phyloP scores from a whole-genome alignment of 2,888 invertebrate species.

The Dryococelus australis region DNA sequence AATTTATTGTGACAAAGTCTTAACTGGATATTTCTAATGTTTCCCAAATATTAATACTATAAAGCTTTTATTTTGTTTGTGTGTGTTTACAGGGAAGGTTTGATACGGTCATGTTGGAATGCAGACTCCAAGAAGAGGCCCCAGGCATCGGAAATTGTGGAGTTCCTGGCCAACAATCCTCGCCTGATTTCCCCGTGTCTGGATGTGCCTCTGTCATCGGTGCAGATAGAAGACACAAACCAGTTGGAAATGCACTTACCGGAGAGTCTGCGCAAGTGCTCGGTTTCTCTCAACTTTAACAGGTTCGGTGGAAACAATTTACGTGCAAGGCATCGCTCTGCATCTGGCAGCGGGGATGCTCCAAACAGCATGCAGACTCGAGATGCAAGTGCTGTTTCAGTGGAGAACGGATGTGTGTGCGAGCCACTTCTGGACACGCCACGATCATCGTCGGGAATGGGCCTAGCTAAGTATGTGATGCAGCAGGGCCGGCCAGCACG shows the following conservation, averaged over 20 bases:
- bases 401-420: conserved; percentile 32
- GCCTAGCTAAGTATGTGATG: conserved; percentile 35
- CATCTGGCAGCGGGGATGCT: neutral
- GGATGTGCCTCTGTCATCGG: conserved; percentile 76
- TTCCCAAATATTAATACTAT: too few relatives aligned
- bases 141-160: conserved; percentile 79
- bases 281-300: conserved; percentile 49
- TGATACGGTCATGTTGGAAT: conserved; percentile 84
- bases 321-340: neutral
- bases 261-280: conserved; percentile 59
- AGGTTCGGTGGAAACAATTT: neutral
- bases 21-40: too few relatives aligned
- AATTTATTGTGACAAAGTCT: too few relatives aligned
- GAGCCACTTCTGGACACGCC: conserved; percentile 40
- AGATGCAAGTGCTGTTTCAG: conserved; percentile 28
- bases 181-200: conserved; percentile 79
- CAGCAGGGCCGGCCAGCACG: neutral
- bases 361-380: neutral
- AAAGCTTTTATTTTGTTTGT: too few relatives aligned
- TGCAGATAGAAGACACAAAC: conserved; percentile 72
- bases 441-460: conserved; percentile 4
- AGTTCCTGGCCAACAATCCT: conserved; percentile 79
- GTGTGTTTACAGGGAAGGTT: conserved; percentile 65
- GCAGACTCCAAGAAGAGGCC: conserved; percentile 74
- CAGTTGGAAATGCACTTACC: conserved; percentile 64